These are phyloP conservation scores for Dinoponera quadriceps DNA, from an alignment of 1,140 invertebrate species.

Conservation along the genomic window DNA sequence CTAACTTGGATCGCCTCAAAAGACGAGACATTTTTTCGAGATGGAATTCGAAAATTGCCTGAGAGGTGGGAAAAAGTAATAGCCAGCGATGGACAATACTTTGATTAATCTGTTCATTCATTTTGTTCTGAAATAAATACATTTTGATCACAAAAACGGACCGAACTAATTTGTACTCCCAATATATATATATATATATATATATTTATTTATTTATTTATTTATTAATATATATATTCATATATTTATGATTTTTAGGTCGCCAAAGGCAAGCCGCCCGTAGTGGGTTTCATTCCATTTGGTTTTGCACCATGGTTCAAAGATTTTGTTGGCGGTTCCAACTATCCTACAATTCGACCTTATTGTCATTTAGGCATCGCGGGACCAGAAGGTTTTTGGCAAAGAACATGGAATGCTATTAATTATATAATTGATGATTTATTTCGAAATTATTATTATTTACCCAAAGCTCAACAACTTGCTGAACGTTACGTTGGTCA, in stretches of 20 bases:
- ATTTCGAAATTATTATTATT: conserved; percentile 31
- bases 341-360: conserved; percentile 43
- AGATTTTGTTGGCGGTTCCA: conserved; percentile 8
- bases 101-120: too few species aligned
- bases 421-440: conserved; percentile 17
- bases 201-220: too few species aligned
- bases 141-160: too few species aligned
- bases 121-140: too few species aligned
- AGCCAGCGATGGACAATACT: too few species aligned
- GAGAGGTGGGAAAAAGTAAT: too few species aligned
- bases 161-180: too few species aligned
- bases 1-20: too few species aligned
- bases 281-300: conserved; percentile 34
- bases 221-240: conserved; percentile 2
- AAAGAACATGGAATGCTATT: conserved; percentile 26
- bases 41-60: too few species aligned
- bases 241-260: conserved; percentile 5
- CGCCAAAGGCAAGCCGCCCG: conserved; percentile 34
- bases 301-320: conserved; percentile 40
- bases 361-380: background rate
- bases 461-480: background rate
- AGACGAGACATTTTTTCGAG: too few species aligned
- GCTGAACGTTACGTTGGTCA: conserved; percentile 27
- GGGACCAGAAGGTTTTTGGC: conserved; percentile 10
- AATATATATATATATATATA: too few species aligned